phyloP scores from a whole-genome alignment of 2,113 vertebrate genomes.

The Thamnophis sirtalis region DNA sequence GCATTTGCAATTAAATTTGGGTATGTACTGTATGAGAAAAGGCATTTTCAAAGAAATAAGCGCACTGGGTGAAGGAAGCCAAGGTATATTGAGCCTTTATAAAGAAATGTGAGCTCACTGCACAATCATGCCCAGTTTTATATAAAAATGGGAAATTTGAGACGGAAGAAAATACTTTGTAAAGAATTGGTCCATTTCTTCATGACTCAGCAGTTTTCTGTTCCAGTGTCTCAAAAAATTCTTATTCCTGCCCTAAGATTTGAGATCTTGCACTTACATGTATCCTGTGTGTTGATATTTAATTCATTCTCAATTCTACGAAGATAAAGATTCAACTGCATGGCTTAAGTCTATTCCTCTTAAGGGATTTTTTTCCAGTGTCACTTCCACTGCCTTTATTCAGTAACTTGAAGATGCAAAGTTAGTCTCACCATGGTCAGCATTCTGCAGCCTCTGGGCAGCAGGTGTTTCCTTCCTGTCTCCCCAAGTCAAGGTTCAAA shows the following conservation, averaged over 20 bases:
- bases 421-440: neutral
- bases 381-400: neutral
- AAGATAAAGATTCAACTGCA: neutral
- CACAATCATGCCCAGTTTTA: neutral
- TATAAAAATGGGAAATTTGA: neutral
- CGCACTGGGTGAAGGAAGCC: neutral
- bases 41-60: conserved; percentile 34
- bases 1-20: conserved; percentile 38
- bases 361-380: neutral
- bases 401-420: neutral
- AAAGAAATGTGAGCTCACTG: conserved; percentile 27
- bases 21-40: neutral
- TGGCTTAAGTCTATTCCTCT: neutral
- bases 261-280: neutral
- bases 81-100: conserved; percentile 26
- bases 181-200: neutral
- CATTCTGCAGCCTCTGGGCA: neutral
- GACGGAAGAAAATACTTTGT: neutral
- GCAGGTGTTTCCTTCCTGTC: neutral
- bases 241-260: too few species aligned
- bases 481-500: neutral
- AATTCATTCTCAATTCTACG: neutral
- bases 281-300: neutral
- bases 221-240: neutral
- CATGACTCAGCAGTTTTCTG: neutral